These are phyloP conservation scores for Noctilio leporinus DNA, from an alignment of 2,113 vertebrate species.

Conservation along the genomic window DNA sequence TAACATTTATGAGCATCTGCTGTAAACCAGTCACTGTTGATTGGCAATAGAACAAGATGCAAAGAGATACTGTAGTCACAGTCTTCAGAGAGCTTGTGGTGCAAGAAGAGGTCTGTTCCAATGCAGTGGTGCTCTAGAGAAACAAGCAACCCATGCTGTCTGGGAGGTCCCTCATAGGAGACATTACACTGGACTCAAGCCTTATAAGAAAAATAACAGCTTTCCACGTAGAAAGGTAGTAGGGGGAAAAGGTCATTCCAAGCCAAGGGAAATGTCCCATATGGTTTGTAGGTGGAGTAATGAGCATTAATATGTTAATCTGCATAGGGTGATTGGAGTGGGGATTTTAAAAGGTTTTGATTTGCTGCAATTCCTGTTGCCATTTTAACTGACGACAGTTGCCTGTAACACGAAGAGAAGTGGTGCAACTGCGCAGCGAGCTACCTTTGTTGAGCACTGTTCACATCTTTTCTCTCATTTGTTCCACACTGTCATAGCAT, in stretches of 20 bases:
- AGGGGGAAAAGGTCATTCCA: neutral
- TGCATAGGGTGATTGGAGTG: neutral
- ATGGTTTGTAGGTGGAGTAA: neutral
- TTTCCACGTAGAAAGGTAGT: neutral
- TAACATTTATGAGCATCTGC: conserved; percentile 12
- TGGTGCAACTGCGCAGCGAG: too few relatives aligned
- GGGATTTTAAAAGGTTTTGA: neutral
- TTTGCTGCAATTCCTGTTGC: neutral
- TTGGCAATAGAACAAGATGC: neutral
- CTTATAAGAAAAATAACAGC: neutral
- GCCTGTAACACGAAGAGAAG: neutral
- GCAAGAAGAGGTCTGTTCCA: neutral
- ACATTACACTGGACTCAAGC: neutral
- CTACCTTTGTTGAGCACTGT: neutral
- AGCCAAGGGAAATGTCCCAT: neutral
- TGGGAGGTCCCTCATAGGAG: neutral
- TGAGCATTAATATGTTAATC: neutral
- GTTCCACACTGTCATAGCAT: neutral
- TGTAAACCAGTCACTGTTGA: neutral
- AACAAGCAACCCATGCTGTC: neutral
- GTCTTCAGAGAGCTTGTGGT: neutral
- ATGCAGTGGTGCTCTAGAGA: neutral
- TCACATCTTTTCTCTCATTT: neutral
- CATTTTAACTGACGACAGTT: neutral
- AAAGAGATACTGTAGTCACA: neutral